phyloP scores from a whole-genome alignment of 2,113 vertebrate genomes.

The Pseudopipra pipra region DNA sequence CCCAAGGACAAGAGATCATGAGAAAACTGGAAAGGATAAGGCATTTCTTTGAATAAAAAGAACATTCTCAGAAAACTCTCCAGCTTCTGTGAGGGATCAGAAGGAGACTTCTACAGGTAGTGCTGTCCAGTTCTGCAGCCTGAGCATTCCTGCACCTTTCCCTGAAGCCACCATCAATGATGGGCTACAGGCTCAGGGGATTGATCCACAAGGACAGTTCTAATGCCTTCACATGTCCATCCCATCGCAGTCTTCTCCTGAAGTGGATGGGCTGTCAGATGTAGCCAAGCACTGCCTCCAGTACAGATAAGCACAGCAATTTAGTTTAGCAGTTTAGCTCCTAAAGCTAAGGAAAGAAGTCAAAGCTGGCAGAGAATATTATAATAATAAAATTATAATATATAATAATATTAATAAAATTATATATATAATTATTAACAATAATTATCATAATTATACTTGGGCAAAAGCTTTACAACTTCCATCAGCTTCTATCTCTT shows the following conservation, averaged over 20 bases:
- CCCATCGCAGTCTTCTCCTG: not conserved
- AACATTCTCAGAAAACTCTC: not conserved
- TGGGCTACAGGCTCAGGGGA: fast-evolving
- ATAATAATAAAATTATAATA: not conserved
- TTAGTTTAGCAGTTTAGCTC: not conserved
- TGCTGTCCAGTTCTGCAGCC: not conserved
- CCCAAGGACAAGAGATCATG: not conserved
- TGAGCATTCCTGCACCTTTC: not conserved
- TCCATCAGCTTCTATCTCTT: not conserved
- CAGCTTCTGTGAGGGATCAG: not conserved
- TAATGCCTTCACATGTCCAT: not conserved
- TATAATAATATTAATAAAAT: not conserved
- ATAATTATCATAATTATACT: not conserved
- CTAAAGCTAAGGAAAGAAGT: not conserved
- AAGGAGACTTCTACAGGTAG: not conserved
- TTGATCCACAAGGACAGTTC: not conserved
- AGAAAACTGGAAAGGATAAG: not conserved
- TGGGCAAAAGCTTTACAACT: not conserved
- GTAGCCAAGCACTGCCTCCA: not conserved
- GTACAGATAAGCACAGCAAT: not conserved
- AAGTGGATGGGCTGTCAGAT: not conserved
- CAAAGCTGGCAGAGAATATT: not conserved
- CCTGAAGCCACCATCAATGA: not conserved
- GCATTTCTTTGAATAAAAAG: not conserved
- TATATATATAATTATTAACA: not conserved